Evolutionary conservation across 2,888 invertebrate species (phyloP).

Genomic region (Trichopria drosophilae): DNA sequence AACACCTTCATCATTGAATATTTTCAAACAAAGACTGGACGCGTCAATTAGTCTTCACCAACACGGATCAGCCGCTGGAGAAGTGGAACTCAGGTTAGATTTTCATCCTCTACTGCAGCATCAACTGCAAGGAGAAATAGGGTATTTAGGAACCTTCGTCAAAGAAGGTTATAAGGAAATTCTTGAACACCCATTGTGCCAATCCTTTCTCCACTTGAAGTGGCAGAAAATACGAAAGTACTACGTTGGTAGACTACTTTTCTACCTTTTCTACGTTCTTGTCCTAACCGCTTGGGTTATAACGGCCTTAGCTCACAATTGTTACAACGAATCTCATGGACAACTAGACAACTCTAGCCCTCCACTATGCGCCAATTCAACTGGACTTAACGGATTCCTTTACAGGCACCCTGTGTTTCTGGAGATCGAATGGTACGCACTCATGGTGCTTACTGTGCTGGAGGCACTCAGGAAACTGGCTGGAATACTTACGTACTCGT

Average conservation of each 20-base stretch:
- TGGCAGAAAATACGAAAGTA: slow-evolving; percentile 90
- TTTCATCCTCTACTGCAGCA: slow-evolving; percentile 81
- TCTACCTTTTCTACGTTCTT: slow-evolving; percentile 78
- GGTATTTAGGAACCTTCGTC: slow-evolving; percentile 83
- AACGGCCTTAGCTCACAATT: slow-evolving; percentile 81
- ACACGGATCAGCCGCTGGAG: slow-evolving; percentile 75
- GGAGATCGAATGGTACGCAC: slow-evolving; percentile 82
- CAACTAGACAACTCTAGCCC: slow-evolving; percentile 68
- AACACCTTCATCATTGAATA: slow-evolving; percentile 82
- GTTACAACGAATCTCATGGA: slow-evolving; percentile 70
- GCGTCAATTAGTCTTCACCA: slow-evolving; percentile 78
- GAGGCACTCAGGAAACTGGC: slow-evolving; percentile 81
- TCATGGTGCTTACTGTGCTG: slow-evolving; percentile 76
- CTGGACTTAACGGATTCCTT: slow-evolving; percentile 75
- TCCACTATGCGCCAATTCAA: slow-evolving; percentile 67
- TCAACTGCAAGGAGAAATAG: slow-evolving; percentile 81
- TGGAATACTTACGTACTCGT: slow-evolving; percentile 79
- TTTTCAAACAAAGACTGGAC: slow-evolving; percentile 81
- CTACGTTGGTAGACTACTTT: slow-evolving; percentile 76
- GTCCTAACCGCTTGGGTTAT: slow-evolving; percentile 81
- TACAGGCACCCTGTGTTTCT: slow-evolving; percentile 76
- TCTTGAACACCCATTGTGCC: slow-evolving; percentile 81
- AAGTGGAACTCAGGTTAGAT: slow-evolving; percentile 80
- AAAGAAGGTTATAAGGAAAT: slow-evolving; percentile 89
- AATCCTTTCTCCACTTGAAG: slow-evolving; percentile 83